Percentiles rank a stretch among this genome's conserved stretches.
Evolutionary conservation across 2,888 invertebrate genomes (phyloP).

Genomic region (Aporophyla lueneburgensis): DNA sequence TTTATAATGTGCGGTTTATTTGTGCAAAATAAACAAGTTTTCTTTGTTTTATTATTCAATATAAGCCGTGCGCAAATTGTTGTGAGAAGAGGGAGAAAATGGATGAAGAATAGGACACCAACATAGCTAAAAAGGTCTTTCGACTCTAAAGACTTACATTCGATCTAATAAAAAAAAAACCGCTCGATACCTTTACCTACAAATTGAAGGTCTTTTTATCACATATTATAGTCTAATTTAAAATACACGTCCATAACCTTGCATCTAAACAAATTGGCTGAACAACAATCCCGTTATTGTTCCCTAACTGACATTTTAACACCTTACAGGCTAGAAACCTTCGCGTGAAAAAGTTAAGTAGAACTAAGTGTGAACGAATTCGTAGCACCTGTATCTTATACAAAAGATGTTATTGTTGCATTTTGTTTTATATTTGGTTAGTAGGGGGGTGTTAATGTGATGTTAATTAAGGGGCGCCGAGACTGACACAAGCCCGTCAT

Average conservation of each 20-base stretch:
- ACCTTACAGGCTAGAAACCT: constrained; percentile 29
- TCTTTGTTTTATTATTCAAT: too few species aligned
- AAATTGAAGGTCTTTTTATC: not conserved
- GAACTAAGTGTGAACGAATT: constrained; percentile 48
- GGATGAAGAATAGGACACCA: not conserved
- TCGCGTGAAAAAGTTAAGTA: constrained; percentile 48
- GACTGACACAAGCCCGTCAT: constrained; percentile 50
- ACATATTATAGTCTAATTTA: constrained; percentile 26
- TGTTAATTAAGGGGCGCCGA: constrained; percentile 56
- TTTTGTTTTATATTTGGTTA: constrained; percentile 64
- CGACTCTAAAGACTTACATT: not conserved
- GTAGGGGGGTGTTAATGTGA: constrained; percentile 51
- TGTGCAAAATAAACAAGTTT: not conserved
- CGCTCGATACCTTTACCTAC: not conserved
- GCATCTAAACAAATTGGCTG: constrained; percentile 42
- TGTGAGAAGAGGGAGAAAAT: not conserved
- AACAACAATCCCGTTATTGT: constrained; percentile 51
- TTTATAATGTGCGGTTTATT: not conserved
- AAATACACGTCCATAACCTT: constrained; percentile 8
- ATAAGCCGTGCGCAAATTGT: not conserved
- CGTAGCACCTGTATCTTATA: constrained; percentile 56
- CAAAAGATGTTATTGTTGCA: constrained; percentile 67
- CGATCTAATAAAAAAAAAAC: not conserved
- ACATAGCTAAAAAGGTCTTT: not conserved
- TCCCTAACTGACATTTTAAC: constrained; percentile 47